Evolutionary conservation across 2,888 invertebrate species (phyloP), one percentile per base, ranked within the genome.

Genomic region (Tetrapedia diversipes): DNA sequence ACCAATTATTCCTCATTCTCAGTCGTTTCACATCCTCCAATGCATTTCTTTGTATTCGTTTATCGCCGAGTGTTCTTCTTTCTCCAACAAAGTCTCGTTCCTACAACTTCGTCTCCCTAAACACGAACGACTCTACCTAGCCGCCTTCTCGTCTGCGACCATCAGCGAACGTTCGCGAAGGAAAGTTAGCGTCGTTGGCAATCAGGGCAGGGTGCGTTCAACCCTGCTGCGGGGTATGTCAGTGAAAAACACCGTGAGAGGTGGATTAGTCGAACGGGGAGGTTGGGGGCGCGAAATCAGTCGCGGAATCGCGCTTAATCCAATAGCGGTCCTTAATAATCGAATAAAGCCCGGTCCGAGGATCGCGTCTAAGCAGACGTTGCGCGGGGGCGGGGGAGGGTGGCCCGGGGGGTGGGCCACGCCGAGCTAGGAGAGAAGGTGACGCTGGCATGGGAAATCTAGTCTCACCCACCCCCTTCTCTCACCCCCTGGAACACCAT

Each of bases 301-400:
- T 84, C 85, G 83, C 77, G 79, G 87, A 89, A 89, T 89, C 87
- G 84, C 86, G 86, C 85, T 89, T 90, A 91, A 91, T 91, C 89
- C 90, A 90, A 91, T 91, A 89, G 90, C 86, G 88, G 89, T 88
- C 88, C 89, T 89, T 90, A 89, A 91, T 91, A 91, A 91, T 90
- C 90, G 90, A 90, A 91, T 91, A 89, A 90, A 84, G 86, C 84
- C 79, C 82, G 87, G 83, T 84, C 37, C 81, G 86, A 85, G 88
- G 85, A 87, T 86, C 82, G 86, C 86, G 83, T 89, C 90, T 89
- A 90, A 90, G 90, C 88, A 89, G 87, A 88, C 82, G 81, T 74
- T 73, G 34, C 14, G 11, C 4, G 69, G 68, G n/a, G 81, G 78
- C 51, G 56, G 43, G 53, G 51, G 56, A 27, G 51, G 32, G 68